Conservation (phyloP, 2,797 vertebrate genomes). For the Poliocrania exsul region DNA sequence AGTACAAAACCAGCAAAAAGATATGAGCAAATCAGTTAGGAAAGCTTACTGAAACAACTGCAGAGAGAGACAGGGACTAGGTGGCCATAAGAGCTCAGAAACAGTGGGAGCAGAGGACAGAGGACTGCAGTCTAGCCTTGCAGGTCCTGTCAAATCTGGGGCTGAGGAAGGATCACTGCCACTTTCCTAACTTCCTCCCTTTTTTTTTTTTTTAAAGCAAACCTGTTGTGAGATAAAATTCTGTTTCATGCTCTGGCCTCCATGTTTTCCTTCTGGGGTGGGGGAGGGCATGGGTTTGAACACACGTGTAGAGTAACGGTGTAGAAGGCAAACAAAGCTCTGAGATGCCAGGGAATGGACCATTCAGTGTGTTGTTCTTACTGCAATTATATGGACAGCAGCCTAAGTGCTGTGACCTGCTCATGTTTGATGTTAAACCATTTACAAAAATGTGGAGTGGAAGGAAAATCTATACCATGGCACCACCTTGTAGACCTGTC, state of each 20-base stretch:
- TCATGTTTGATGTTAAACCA: background rate
- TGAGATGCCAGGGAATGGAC: rapidly evolving
- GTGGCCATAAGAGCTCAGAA: background rate
- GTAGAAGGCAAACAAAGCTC: background rate
- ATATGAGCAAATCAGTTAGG: background rate
- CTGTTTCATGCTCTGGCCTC: background rate
- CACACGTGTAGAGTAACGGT: rapidly evolving
- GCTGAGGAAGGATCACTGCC: background rate
- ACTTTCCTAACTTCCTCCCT: background rate
- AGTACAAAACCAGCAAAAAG: background rate
- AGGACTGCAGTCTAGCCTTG: background rate
- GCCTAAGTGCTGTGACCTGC: background rate
- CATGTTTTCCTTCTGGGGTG: background rate
- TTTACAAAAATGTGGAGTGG: background rate
- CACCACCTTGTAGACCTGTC: rapidly evolving
- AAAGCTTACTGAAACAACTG: background rate
- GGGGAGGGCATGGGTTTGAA: background rate
- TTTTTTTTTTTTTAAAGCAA: background rate
- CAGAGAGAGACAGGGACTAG: background rate
- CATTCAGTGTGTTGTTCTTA: background rate
- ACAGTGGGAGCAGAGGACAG: background rate
- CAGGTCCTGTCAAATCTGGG: background rate
- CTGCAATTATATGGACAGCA: background rate
- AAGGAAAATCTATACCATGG: background rate
- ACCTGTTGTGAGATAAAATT: background rate